These are phyloP conservation scores for Limnephilus lunatus DNA, from an alignment of 2,888 invertebrate genomes.

Conservation along the genomic window DNA sequence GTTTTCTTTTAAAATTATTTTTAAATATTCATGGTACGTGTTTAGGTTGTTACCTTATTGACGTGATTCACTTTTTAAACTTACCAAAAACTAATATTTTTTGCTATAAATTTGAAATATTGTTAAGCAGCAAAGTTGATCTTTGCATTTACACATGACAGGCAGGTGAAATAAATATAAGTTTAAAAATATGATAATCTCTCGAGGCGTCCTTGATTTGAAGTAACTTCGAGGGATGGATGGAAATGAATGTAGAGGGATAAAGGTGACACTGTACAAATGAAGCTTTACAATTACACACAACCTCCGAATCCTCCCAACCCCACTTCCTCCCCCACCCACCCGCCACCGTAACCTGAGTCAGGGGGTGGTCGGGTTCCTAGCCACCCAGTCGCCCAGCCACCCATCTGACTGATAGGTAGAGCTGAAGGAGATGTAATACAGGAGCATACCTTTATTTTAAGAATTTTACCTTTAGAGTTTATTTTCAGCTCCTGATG, in stretches of 20 bases:
- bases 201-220: constrained; percentile 32
- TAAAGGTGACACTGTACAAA: constrained; percentile 66
- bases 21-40: too few species aligned
- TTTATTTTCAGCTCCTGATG: neutral
- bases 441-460: neutral
- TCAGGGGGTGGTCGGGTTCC: constrained; percentile 19
- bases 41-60: too few species aligned
- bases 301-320: constrained; percentile 44
- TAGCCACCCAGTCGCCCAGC: neutral
- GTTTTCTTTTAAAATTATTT: too few species aligned
- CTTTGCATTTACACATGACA: neutral
- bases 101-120: neutral
- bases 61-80: too few species aligned
- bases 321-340: constrained; percentile 7
- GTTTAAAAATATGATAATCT: neutral
- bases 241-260: constrained; percentile 62
- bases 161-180: neutral
- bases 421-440: neutral
- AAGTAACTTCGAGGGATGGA: constrained; percentile 59
- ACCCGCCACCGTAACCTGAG: constrained; percentile 53
- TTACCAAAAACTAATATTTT: neutral
- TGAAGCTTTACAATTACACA: constrained; percentile 66
- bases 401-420: neutral
- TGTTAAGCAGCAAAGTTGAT: neutral
- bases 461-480: neutral